Evolutionary conservation across 2,888 invertebrate species (phyloP), one percentile per base, ranked within the genome.

Genomic region (Emmelina monodactyla): DNA sequence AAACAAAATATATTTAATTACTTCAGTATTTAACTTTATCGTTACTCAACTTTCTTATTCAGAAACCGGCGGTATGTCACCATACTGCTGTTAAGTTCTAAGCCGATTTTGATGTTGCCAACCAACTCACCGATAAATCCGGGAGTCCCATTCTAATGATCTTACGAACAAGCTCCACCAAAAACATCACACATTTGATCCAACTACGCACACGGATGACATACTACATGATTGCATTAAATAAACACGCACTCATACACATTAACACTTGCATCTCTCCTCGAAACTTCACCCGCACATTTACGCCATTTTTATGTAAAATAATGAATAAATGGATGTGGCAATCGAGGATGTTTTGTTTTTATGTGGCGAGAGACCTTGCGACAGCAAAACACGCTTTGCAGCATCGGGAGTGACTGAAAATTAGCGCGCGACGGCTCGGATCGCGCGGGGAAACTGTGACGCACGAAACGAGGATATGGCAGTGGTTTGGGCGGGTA

Each of bases 301-400:
- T 30, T 37, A 31, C 37, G 32, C 29, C 28, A 22, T 34, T 35
- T 39, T 30, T 22, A 29, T 37, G 34, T 45, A 44, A 53, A 46
- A 50, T 53, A 32, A 31, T 46, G 39, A 41, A 49, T 42, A 34
- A 33, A 44, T 50, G 47, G 38, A 44, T 42, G 34, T 45, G 34
- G 37, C n/a, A n/a, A n/a, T n/a, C n/a, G 35, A 16, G 19, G 39
- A 36, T 37, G 33, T 30, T 34, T 40, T 37, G 19, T 38, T 31
- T 34, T n/a, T n/a, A n/a, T n/a, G n/a, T n/a, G 30, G 35, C 28
- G 40, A 53, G 54, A 57, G 60, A 78, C 78, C 76, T 78, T 72
- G 53, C 67, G 70, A 50, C 78, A 79, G 66, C 78, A 79, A 55
- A 79, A 64, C 61, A 79, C 76, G 57, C 65, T 63, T 46, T 62